Base-by-base conservation (phyloP, 2,888 invertebrate species). In the Standfussiana lucernea region DNA sequence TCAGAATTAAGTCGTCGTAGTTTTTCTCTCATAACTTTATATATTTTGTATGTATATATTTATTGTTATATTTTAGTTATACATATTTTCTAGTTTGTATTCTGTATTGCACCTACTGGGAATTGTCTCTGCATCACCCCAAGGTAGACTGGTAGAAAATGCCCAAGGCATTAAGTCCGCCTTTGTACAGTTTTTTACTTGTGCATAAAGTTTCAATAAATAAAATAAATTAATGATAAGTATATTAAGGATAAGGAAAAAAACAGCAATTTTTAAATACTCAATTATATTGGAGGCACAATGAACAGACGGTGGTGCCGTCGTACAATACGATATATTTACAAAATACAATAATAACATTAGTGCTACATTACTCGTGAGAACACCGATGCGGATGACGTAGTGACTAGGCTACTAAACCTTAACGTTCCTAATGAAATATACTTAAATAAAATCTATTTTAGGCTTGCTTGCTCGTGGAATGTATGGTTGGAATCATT, bases 231-330 rank as follows among this genome's bases (percentile, higher is more conserved):
- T n/a, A n/a, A n/a, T n/a, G n/a, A n/a, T n/a, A n/a, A n/a, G n/a
- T n/a, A n/a, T n/a, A n/a, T n/a, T n/a, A n/a, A 35, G 35, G 4
- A 5, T 0, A 11, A 37, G 28, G 15, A 18, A 56, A 37, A 81
- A 79, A 80, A 56, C 79, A 77, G 47, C 65, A 83, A 65, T 80
- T 76, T 88, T 91, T 88, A 92, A 93, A 93, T 94, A 93, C 93
- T 94, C 92, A 92, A 84, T 90, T 85, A 89, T 93, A 91, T 95
- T 96, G 94, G 96, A 96, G 96, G 96, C 96, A 96, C 96, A 95
- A 96, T 93, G 91, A 95, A 92, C 92, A 93, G 93, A 93, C 92
- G 90, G 84, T 5, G 82, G 84, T 35, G 82, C 93, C 93, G 90
- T 90, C 92, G 84, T 90, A 92, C 86, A 91, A 80, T 90, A 92